phyloP scores from a whole-genome alignment of 2,888 invertebrate genomes.

The Saturnia japonica region DNA sequence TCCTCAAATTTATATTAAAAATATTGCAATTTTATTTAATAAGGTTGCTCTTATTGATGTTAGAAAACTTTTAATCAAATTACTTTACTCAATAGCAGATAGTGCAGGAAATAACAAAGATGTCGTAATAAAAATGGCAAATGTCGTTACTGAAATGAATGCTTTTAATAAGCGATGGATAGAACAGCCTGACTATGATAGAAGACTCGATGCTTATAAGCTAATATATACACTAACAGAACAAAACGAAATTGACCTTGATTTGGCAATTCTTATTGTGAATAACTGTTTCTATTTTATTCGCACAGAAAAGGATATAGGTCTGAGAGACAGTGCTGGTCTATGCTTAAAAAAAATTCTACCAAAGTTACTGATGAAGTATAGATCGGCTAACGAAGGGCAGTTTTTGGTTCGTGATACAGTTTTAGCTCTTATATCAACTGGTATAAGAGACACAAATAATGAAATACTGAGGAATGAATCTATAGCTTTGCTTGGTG shows the following conservation, averaged over 20 bases:
- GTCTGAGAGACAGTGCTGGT: conserved; percentile 89
- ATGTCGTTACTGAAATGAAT: conserved; percentile 87
- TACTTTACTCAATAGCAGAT: conserved; percentile 83
- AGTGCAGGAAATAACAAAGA: conserved; percentile 62
- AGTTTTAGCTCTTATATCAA: conserved; percentile 87
- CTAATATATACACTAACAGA: conserved; percentile 82
- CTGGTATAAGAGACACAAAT: conserved; percentile 86
- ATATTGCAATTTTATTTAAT: conserved; percentile 87
- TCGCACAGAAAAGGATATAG: conserved; percentile 90
- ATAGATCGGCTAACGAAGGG: conserved; percentile 80
- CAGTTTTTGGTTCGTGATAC: conserved; percentile 87
- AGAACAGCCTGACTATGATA: conserved; percentile 96
- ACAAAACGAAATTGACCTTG: conserved; percentile 79
- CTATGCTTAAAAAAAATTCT: conserved; percentile 87
- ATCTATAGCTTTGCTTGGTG: conserved; percentile 89
- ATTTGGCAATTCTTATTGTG: conserved; percentile 87
- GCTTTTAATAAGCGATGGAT: conserved; percentile 93
- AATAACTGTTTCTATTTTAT: conserved; percentile 92
- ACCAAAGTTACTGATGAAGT: conserved; percentile 83
- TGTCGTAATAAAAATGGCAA: conserved; percentile 74
- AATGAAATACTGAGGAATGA: conserved; percentile 89
- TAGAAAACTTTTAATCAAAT: conserved; percentile 85
- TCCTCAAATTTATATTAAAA: conserved; percentile 85
- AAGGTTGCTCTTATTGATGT: conserved; percentile 84
- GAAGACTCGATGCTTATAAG: conserved; percentile 89